phyloP scores from a whole-genome alignment of 2,797 vertebrate genomes.

The Lithobates pipiens region DNA sequence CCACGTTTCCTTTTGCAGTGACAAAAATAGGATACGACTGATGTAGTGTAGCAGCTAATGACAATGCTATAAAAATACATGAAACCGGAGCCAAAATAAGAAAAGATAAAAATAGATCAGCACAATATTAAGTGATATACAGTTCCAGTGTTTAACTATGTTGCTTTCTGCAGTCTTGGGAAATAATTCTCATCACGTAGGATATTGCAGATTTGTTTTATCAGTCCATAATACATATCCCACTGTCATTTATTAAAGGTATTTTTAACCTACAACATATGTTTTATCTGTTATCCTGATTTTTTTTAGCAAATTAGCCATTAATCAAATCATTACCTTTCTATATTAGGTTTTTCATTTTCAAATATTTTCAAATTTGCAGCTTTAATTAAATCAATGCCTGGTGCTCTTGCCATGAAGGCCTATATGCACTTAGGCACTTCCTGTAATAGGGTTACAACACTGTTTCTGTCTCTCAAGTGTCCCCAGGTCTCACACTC shows the following conservation, averaged over 20 bases:
- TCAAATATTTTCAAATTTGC: too few relatives aligned
- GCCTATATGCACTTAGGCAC: too few relatives aligned
- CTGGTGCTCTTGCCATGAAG: too few relatives aligned
- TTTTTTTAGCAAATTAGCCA: too few relatives aligned
- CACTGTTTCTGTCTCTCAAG: too few relatives aligned
- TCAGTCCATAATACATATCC: background rate
- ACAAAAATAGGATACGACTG: constrained; percentile 19
- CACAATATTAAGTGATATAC: constrained; percentile 2
- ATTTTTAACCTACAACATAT: background rate
- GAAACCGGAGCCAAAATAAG: constrained; percentile 34
- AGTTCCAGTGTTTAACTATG: background rate
- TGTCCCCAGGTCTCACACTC: too few relatives aligned
- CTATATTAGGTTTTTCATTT: too few relatives aligned
- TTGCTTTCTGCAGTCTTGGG: background rate
- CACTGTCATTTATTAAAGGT: background rate
- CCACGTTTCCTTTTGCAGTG: constrained; percentile 11
- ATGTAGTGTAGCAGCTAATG: constrained; percentile 14
- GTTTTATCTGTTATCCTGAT: too few relatives aligned
- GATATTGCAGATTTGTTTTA: background rate
- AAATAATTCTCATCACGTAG: background rate
- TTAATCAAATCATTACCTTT: too few relatives aligned
- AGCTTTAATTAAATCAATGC: too few relatives aligned
- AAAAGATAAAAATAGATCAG: constrained; percentile 25
- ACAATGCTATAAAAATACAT: constrained; percentile 13
- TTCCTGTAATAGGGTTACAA: too few relatives aligned